Base-by-base conservation (phyloP, 2,888 invertebrate species). In the Himalopsyche tibetana region DNA sequence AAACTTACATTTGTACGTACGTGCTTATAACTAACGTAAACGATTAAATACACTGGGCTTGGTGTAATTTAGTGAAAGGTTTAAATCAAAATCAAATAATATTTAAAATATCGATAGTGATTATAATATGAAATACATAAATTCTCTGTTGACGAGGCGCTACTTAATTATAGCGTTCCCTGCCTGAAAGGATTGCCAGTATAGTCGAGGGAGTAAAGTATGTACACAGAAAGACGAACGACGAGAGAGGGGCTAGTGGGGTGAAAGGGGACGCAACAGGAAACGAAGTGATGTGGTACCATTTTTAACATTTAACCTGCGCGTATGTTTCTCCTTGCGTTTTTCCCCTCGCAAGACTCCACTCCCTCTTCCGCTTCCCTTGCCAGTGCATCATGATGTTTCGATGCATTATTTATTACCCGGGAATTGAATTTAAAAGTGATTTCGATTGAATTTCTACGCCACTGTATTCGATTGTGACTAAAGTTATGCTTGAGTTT, bases 241-340 rank as follows among this genome's bases (percentile, higher is more conserved):
- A 45, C 42, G 82, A 80, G 81, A 88, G n/a, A 56, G 83, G 85
- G 86, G 84, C 82, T 84, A 38, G n/a, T 55, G 56, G 51, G 69
- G 80, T 69, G 55, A 88, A 85, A 83, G 85, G 87, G 87, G 84
- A 84, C 84, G 87, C 88, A 88, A 88, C 87, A 89, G 89, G 89
- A 88, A 86, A 82, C 56, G 81, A 51, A 84, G 69, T 84, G 84
- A 85, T 84, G 83, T 56, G 83, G 17, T 36, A 74, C 84, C 86
- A 87, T 87, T 88, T 88, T 88, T 88, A 86, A 88, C 85, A 86
- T 86, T 87, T 84, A 86, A 87, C 85, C 87, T 55, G 79, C 83
- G 79, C 85, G 83, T 80, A 80, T 86, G 84, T 69, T 56, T 56
- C 40, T 56, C 40, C 80, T 80, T 42, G 38, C 80, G 80, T 63